A percentile compares a stretch with the other conserved stretches of the same genome.
These are phyloP conservation scores for Globia sparganii DNA, from an alignment of 2,888 invertebrate species.

Conservation along the genomic window DNA sequence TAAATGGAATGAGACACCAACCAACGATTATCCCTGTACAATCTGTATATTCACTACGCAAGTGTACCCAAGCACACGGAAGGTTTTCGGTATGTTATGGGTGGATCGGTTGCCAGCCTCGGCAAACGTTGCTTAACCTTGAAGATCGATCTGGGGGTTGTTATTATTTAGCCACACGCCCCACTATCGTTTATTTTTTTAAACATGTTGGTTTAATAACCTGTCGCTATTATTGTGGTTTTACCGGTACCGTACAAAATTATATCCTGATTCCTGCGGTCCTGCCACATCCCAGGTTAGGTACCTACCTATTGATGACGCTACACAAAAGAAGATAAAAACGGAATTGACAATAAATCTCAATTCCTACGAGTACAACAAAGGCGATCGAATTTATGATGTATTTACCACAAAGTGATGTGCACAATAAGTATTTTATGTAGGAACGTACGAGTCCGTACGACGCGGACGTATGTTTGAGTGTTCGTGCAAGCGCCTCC, in stretches of 20 bases:
- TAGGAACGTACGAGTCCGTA: constrained; percentile 26
- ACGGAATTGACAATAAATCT: not conserved
- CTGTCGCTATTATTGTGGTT: not conserved
- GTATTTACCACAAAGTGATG: not conserved
- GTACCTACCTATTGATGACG: no score
- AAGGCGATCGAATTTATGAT: not conserved
- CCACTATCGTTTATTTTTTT: not conserved
- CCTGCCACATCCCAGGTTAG: not conserved
- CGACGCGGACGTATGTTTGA: constrained; percentile 56
- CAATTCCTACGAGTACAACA: not conserved
- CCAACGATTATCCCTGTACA: not conserved
- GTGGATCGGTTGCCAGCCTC: not conserved
- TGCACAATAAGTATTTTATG: constrained; percentile 3
- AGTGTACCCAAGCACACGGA: not conserved
- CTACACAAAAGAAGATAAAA: not conserved
- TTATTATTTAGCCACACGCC: not conserved
- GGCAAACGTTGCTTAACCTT: not conserved
- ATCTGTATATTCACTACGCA: not conserved
- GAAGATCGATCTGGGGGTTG: not conserved
- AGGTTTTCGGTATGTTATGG: not conserved
- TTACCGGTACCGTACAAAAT: not conserved
- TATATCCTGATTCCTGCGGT: no score
- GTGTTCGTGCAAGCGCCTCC: constrained; percentile 71
- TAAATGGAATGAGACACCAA: not conserved
- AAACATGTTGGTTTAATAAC: not conserved